Percentiles rank a stretch among this genome's conserved stretches.
Conservation (phyloP, 2,797 vertebrate genomes). For the Ciconia nigra region DNA sequence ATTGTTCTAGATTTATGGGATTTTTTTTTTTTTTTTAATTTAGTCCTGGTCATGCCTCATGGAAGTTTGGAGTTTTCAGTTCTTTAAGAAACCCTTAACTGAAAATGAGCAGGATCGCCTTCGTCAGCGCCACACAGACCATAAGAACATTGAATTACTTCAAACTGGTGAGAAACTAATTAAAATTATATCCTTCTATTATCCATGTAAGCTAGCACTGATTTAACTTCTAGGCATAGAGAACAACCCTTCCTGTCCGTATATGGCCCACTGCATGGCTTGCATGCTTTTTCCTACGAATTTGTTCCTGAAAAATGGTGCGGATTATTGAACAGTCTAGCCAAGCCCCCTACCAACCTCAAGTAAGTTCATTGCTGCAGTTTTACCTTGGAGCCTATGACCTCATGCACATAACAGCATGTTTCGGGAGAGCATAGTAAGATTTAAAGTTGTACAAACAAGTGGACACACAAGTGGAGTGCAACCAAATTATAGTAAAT, state of each 20-base stretch:
- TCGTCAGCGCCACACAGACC: neutral
- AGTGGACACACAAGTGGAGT: neutral
- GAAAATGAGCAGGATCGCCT: neutral
- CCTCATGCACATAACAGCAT: fast-evolving
- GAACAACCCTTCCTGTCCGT: neutral
- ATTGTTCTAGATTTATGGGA: neutral
- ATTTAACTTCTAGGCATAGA: neutral
- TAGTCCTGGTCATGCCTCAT: neutral
- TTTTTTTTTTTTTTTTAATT: neutral
- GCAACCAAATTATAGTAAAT: fast-evolving
- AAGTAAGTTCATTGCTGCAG: neutral
- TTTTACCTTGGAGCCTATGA: neutral
- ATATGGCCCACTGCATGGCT: neutral
- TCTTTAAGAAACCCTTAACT: neutral
- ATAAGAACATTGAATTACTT: neutral
- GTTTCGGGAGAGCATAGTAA: neutral
- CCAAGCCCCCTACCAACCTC: neutral
- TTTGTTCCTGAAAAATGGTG: neutral
- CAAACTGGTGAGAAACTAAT: neutral
- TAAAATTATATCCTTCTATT: neutral
- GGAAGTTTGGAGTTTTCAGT: neutral
- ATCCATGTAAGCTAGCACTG: neutral
- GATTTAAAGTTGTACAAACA: neutral
- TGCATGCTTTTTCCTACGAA: neutral
- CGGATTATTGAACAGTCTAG: neutral